Conservation (phyloP, 1,140 invertebrate genomes). For the Charaxes varanes region DNA sequence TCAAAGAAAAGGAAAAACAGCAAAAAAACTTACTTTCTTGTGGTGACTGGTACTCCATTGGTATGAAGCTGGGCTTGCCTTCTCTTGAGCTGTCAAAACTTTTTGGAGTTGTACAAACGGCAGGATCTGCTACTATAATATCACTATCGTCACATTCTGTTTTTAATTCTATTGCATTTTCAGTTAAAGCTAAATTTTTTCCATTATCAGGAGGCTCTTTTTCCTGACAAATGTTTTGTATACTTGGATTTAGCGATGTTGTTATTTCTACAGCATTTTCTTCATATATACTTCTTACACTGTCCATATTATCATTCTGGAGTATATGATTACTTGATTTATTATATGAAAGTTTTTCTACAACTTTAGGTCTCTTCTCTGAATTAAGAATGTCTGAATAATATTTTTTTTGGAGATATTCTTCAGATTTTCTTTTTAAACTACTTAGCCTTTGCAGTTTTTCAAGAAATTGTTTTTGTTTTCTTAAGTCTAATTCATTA, state of each 20-base stretch:
- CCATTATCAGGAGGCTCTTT: conserved; percentile 40
- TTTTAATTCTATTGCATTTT: conserved; percentile 48
- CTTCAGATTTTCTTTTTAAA: conserved; percentile 69
- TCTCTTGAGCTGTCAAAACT: conserved; percentile 50
- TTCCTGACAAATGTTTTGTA: conserved; percentile 32
- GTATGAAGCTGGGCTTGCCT: conserved; percentile 41
- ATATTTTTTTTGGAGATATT: conserved; percentile 61
- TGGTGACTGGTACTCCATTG: conserved; percentile 52
- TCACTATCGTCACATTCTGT: conserved; percentile 67
- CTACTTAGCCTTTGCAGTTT: conserved; percentile 62
- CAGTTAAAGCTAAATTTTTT: conserved; percentile 32
- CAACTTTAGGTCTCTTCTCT: conserved; percentile 61
- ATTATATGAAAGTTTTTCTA: conserved; percentile 51
- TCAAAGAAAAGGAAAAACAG: background rate
- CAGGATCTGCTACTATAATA: conserved; percentile 61
- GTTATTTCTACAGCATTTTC: conserved; percentile 54
- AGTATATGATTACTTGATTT: conserved; percentile 46
- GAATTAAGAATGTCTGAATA: conserved; percentile 45
- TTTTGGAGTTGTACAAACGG: conserved; percentile 55
- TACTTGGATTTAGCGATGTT: conserved; percentile 39
- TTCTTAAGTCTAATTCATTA: conserved; percentile 46
- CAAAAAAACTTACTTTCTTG: conserved; percentile 62
- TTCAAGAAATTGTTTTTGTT: conserved; percentile 63
- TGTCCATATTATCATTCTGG: conserved; percentile 46
- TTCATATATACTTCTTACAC: conserved; percentile 57